Percentiles rank a stretch among this genome's conserved stretches.
These are phyloP conservation scores for Celastrina argiolus DNA, from an alignment of 2,888 invertebrate species.

Conservation along the genomic window DNA sequence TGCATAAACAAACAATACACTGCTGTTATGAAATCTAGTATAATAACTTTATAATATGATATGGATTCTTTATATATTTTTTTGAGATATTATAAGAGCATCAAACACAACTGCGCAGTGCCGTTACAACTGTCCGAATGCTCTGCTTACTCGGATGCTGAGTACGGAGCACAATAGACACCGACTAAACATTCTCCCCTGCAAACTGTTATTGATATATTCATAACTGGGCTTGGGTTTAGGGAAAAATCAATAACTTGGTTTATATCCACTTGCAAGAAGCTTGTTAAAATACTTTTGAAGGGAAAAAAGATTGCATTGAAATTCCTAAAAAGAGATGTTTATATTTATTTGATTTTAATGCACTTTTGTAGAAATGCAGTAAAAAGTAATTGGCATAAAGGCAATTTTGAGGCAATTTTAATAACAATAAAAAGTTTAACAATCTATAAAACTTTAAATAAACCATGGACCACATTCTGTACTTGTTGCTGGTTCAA, in stretches of 20 bases:
- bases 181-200: constrained; percentile 51
- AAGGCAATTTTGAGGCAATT: neutral
- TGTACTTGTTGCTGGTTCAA: constrained; percentile 9
- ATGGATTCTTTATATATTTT: constrained; percentile 47
- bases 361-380: no score
- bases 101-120: constrained; percentile 61
- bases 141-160: constrained; percentile 51
- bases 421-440: neutral
- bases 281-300: neutral
- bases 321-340: neutral
- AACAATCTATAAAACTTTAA: neutral
- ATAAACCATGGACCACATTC: neutral
- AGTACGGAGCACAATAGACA: constrained; percentile 59
- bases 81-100: constrained; percentile 46
- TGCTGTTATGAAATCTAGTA: constrained; percentile 50
- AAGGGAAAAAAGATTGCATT: neutral
- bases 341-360: neutral
- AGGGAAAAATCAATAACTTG: constrained; percentile 58
- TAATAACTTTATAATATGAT: constrained; percentile 54
- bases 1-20: constrained; percentile 63
- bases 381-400: no score
- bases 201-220: constrained; percentile 43
- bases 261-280: neutral
- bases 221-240: constrained; percentile 59
- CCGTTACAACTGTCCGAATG: constrained; percentile 58